Evolutionary conservation across 1,140 invertebrate species (phyloP), one percentile per base, ranked within the genome.

Genomic region (Limonius californicus): DNA sequence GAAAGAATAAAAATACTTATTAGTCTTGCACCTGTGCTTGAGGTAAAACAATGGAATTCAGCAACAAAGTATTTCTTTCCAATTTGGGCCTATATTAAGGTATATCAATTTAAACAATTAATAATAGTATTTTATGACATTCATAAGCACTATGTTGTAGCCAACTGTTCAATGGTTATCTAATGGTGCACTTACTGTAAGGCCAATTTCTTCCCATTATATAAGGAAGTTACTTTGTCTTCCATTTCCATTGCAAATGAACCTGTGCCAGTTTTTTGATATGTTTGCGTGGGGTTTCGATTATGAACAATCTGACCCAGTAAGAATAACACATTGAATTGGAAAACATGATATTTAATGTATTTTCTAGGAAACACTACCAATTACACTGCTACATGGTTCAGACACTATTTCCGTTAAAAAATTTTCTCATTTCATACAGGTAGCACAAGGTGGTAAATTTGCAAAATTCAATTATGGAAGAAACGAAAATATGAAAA

Each of bases 401-500:
- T 19, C 50, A n/a, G 50, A 54, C 20, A 7, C 50, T 11, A 54
- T 23, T n/a, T 21, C 50, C 16, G 7, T n/a, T 3, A 54, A 54
- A 16, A 54, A 4, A 3, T 11, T 54, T 18, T n/a, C 16, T 21
- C 50, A 54, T 23, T 3, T 19, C 2, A 20, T 3, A 3, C 50
- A 54, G 16, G 20, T 54, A 2, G 9, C 6, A 3, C 2, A 18
- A 4, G 76, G 23, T 4, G 3, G 81, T 32, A 69, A 70, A 60
- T 82, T 82, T 62, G 58, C 72, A 53, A 72, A 76, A 12, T 86
- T 76, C 56, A 81, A 86, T 65, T 84, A 79, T 63, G 83, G 83
- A 1, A 2, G 1, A 1, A 19, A 64, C 1, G 69, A 67, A 59
- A 81, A 81, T 67, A 45, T 65, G 6, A 8, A 68, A 54, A 61